Evolutionary conservation across 2,888 invertebrate genomes (phyloP).

Genomic region (Prosapia bicincta): DNA sequence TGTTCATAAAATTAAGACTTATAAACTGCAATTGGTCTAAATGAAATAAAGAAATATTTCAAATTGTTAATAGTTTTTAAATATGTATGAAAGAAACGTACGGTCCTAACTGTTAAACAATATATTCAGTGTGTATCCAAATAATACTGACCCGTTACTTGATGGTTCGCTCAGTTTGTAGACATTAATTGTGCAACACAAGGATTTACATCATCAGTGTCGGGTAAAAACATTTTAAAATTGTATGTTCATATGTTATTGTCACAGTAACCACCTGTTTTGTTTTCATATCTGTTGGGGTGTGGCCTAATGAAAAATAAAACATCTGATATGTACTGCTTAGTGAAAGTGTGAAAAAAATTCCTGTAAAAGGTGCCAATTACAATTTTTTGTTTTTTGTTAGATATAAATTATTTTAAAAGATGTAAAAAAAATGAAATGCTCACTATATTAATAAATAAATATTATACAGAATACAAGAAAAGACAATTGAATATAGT

Average conservation of each 20-base stretch:
- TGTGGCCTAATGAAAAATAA: not conserved
- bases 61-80: not conserved
- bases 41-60: not conserved
- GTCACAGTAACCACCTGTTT: not conserved
- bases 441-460: not conserved
- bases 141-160: not conserved
- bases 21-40: not conserved
- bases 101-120: not conserved
- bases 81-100: not conserved
- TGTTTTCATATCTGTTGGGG: not conserved
- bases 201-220: not conserved
- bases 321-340: not conserved
- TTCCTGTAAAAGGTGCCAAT: not conserved
- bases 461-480: not conserved
- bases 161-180: not conserved
- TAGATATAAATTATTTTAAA: not conserved
- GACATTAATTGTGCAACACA: not conserved
- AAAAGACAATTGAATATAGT: constrained; percentile 3
- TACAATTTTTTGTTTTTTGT: not conserved
- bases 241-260: not conserved
- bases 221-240: not conserved
- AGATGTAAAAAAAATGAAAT: not conserved
- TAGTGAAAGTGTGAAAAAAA: not conserved
- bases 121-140: not conserved
- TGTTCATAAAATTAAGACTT: not conserved